Conservation (phyloP, 2,113 vertebrate species). For the Ifrita kowaldi region DNA sequence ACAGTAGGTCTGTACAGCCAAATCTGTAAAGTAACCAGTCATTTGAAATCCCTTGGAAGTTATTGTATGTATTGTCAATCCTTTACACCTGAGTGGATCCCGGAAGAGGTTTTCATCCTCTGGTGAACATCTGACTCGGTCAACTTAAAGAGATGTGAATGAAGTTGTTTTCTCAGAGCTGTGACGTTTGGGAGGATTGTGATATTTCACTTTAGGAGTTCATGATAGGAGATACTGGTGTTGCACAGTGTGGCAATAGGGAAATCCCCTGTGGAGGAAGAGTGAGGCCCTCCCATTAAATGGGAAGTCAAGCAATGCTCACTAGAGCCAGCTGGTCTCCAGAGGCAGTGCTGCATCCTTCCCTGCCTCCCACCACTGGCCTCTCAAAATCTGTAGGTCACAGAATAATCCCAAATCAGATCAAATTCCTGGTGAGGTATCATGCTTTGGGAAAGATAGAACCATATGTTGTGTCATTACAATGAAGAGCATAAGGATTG, state of each 20-base stretch:
- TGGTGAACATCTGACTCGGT: not conserved
- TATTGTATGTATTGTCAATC: slow-evolving; percentile 19
- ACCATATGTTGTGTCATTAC: not conserved
- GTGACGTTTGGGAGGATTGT: not conserved
- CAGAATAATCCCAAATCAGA: not conserved
- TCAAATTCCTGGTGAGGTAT: not conserved
- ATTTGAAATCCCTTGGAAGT: slow-evolving; percentile 13
- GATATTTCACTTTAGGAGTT: not conserved
- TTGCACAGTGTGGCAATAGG: not conserved
- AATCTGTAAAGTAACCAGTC: not conserved
- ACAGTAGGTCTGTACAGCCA: not conserved
- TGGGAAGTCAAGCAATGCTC: not conserved
- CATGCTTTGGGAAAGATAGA: not conserved
- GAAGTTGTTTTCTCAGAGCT: slow-evolving; percentile 16
- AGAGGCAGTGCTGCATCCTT: not conserved
- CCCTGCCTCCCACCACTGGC: not conserved
- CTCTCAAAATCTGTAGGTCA: not conserved
- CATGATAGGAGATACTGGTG: not conserved
- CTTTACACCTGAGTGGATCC: slow-evolving; percentile 3
- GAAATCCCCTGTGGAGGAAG: not conserved
- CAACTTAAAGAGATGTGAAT: slow-evolving; percentile 26
- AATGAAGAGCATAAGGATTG: not conserved
- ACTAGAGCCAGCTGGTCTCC: not conserved
- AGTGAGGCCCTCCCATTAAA: not conserved
- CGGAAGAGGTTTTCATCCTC: slow-evolving; percentile 26